A percentile compares a stretch with the other conserved stretches of the same genome.
These are phyloP conservation scores for Nesidiocoris tenuis DNA, from an alignment of 2,888 invertebrate genomes.

Conservation along the genomic window DNA sequence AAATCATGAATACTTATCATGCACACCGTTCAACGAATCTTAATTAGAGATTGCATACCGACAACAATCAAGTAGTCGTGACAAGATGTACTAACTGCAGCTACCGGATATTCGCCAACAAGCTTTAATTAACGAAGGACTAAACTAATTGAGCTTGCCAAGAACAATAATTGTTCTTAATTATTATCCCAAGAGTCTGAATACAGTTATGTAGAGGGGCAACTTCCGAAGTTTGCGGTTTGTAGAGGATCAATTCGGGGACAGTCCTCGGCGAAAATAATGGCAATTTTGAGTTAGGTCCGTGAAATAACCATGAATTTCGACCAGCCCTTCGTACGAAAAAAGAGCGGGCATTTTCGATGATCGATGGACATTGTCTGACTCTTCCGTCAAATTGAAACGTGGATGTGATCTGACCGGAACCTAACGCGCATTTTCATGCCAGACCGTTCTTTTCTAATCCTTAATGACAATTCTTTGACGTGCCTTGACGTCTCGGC, in stretches of 20 bases:
- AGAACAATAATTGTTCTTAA: too few species aligned
- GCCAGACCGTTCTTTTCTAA: constrained; percentile 7
- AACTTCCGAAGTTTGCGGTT: background rate
- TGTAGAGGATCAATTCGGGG: background rate
- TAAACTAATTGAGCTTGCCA: too few species aligned
- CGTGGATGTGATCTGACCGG: background rate
- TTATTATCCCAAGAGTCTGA: too few species aligned
- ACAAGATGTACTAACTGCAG: background rate
- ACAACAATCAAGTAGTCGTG: background rate
- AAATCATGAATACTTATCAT: too few species aligned
- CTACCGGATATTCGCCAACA: background rate
- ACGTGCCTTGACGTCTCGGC: constrained; percentile 15
- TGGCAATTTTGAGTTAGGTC: too few species aligned
- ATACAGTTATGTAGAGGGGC: too few species aligned
- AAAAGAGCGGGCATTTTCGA: constrained; percentile 36
- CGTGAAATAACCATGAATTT: too few species aligned
- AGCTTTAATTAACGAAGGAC: too few species aligned
- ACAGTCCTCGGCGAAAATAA: background rate
- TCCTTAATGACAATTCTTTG: constrained; percentile 30
- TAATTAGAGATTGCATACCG: background rate
- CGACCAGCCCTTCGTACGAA: constrained; percentile 37
- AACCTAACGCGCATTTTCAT: background rate
- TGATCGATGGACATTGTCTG: constrained; percentile 37
- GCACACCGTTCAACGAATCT: background rate
- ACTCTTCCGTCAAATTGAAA: constrained; percentile 21